phyloP scores from a whole-genome alignment of 2,797 vertebrate genomes.

The Sebastes trivittatus region DNA sequence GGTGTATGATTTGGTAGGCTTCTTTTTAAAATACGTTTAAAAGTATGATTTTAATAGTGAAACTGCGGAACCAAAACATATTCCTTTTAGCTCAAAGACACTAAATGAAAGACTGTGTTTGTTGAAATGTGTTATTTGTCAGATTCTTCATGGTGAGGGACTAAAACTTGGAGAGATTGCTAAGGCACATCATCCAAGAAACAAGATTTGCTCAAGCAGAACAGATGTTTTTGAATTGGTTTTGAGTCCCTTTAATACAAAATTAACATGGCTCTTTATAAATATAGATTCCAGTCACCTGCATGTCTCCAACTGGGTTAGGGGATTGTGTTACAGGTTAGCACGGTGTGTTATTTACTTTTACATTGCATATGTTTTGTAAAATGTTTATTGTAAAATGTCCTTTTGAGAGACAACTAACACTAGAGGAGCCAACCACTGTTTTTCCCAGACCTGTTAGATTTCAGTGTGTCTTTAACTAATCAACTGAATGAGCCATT shows the following conservation, averaged over 20 bases:
- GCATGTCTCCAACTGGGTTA: background rate
- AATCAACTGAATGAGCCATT: background rate
- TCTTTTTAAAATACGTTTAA: background rate
- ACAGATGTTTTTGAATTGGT: no score
- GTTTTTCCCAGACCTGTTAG: background rate
- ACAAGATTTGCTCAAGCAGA: background rate
- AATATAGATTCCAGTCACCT: background rate
- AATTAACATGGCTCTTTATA: background rate
- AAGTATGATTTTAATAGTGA: background rate
- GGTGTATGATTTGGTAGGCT: background rate
- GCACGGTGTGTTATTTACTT: background rate
- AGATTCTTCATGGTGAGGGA: background rate
- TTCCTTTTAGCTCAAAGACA: background rate
- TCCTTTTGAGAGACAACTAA: background rate
- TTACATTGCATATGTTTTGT: background rate
- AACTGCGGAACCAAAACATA: background rate
- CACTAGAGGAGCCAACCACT: background rate
- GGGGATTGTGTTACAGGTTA: background rate
- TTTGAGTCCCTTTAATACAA: background rate
- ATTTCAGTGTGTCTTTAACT: background rate
- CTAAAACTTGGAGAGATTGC: background rate
- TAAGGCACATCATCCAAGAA: background rate
- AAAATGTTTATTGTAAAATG: background rate
- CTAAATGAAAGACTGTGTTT: background rate
- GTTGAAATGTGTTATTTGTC: background rate